phyloP scores from a whole-genome alignment of 2,113 vertebrate species.

The Rhodinocichla rosea region DNA sequence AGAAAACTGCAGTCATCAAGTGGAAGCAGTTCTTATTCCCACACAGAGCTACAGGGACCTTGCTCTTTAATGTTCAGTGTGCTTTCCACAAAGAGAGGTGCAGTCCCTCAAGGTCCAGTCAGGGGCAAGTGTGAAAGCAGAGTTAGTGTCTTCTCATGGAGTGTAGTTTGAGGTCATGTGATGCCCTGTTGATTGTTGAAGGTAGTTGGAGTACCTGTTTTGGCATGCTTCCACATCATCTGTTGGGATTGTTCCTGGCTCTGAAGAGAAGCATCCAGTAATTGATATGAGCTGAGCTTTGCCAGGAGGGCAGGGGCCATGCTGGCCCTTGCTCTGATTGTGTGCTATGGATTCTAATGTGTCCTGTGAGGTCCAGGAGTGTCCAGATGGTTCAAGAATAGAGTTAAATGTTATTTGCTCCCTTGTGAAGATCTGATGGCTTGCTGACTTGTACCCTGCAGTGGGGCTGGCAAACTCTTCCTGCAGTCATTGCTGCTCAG shows the following conservation, averaged over 20 bases:
- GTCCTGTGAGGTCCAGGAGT: background rate
- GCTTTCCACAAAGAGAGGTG: background rate
- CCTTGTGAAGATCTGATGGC: background rate
- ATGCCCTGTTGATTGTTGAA: background rate
- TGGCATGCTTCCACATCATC: accelerated
- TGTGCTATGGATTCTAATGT: background rate
- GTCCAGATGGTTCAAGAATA: background rate
- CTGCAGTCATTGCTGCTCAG: background rate
- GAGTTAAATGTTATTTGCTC: background rate
- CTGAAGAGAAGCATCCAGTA: background rate
- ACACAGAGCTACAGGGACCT: background rate
- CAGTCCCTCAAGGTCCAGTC: background rate
- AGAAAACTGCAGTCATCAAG: background rate
- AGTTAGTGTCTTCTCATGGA: background rate
- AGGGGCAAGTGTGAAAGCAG: background rate
- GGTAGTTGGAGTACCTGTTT: background rate
- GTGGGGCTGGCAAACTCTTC: background rate
- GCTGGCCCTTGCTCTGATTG: background rate
- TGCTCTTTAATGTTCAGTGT: accelerated
- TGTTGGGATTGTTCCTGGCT: background rate
- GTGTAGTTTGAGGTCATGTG: background rate
- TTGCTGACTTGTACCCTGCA: background rate
- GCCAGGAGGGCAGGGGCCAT: accelerated
- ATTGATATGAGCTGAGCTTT: background rate
- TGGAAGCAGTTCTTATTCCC: background rate